Evolutionary conservation across 2,797 vertebrate genomes (phyloP), one percentile per base, ranked within the genome.

Genomic region (Ctenopoma multispine): DNA sequence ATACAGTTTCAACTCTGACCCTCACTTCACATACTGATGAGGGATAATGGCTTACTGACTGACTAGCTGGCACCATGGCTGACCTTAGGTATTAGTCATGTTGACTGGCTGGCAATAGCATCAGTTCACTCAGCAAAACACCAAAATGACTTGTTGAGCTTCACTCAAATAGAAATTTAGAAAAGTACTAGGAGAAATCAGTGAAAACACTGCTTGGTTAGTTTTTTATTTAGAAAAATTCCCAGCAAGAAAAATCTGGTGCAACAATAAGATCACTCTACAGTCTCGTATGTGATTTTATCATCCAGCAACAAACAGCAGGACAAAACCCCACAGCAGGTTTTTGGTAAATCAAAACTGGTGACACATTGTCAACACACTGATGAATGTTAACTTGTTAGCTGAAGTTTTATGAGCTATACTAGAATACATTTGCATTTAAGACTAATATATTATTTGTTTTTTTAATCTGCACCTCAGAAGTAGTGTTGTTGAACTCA

Each of bases 21-120:
- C 65, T 63, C 61, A 50, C 47, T 69, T 40, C 34, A 64, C 9
- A 47, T 7, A 40, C 20, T 58, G 41, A 72, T 63, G 12, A 27
- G 31, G 44, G 63, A 8, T 72, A 80, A 79, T 47, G 65, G 61
- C 50, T 68, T 56, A 40, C 63, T 66, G 59, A 66, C 69, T 80
- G 63, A 72, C 59, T 41, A 47, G 41, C 56, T 67, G 56, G 55
- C 77, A 80, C 21, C 10, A n/a, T 50, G n/a, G 29, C 38, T 41
- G 55, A 71, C 50, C 67, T 73, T 41, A 58, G 29, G 80, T 84
- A 83, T 75, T 64, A 69, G 69, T 69, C 59, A 58, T 31, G 36
- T 27, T 44, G 40, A 72, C 59, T 63, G 50, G 29, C 60, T 63
- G 63, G 63, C 59, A 76, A 55, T 41, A 38, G 63, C 62, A 69